Conservation (phyloP, 2,113 vertebrate genomes). For the Esox niger region DNA sequence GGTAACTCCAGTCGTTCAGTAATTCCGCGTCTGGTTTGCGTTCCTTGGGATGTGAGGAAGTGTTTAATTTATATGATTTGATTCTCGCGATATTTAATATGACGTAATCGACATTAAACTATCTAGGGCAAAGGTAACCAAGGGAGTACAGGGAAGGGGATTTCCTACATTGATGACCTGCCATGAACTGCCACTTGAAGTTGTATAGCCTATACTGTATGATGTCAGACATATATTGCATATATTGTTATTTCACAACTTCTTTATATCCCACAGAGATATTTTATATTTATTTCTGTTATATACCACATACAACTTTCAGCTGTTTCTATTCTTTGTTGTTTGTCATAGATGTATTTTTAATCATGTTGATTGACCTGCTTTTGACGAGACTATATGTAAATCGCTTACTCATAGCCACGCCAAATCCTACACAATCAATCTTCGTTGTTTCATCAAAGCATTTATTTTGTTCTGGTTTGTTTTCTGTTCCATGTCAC, state of each 20-base stretch:
- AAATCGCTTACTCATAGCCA: too few relatives aligned
- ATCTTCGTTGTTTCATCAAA: too few relatives aligned
- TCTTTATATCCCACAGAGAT: background rate
- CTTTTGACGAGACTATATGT: too few relatives aligned
- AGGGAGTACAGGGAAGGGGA: constrained; percentile 28
- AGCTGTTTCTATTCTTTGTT: too few relatives aligned
- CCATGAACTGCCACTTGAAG: constrained; percentile 6
- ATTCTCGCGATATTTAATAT: constrained; percentile 54
- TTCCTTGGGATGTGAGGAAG: background rate
- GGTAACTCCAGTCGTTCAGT: background rate
- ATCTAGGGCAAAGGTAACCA: constrained; percentile 54
- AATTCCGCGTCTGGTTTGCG: background rate
- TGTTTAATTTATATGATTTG: constrained; percentile 37
- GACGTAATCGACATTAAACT: constrained; percentile 22
- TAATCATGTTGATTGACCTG: too few relatives aligned
- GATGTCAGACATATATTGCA: background rate
- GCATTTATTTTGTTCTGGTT: too few relatives aligned
- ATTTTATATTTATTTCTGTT: background rate
- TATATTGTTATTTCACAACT: background rate
- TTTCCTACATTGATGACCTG: constrained; percentile 21
- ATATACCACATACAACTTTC: too few relatives aligned
- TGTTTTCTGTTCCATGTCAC: too few relatives aligned
- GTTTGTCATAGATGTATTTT: too few relatives aligned
- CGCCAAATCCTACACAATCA: too few relatives aligned
- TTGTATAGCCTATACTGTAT: too few relatives aligned